phyloP scores from a whole-genome alignment of 64 coral and sea anemone genomes.

The Stichodactyla helianthus region DNA sequence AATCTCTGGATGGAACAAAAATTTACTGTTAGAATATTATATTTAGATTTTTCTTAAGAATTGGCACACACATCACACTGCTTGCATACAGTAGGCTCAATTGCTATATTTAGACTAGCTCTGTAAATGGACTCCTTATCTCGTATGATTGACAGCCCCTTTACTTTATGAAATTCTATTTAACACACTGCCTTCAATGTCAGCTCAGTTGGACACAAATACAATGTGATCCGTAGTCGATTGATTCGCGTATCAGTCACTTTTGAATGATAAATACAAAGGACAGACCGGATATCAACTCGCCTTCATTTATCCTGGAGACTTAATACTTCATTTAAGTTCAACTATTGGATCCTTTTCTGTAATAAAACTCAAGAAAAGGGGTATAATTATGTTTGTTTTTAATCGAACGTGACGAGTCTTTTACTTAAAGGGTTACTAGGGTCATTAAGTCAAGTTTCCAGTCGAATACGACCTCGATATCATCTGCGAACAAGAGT shows the following conservation, averaged over 20 bases:
- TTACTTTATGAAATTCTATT: slow-evolving; percentile 11
- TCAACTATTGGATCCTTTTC: background rate
- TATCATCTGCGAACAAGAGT: slow-evolving; percentile 15
- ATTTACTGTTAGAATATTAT: background rate
- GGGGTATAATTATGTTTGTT: slow-evolving; percentile 9
- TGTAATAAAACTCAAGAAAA: slow-evolving; percentile 7
- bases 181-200: background rate
- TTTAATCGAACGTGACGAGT: slow-evolving; percentile 15
- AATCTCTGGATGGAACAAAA: background rate
- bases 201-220: slow-evolving; percentile 9
- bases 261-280: background rate
- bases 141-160: background rate
- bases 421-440: background rate
- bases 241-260: background rate
- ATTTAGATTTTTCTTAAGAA: background rate
- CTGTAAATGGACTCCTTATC: background rate
- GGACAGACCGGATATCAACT: background rate
- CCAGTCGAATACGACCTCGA: background rate
- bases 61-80: background rate
- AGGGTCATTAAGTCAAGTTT: background rate
- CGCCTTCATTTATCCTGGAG: background rate
- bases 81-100: background rate
- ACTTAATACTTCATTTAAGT: background rate
- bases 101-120: slow-evolving; percentile 3
- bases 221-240: background rate